These are phyloP conservation scores for Carassius gibelio DNA, from an alignment of 2,113 vertebrate genomes.

Conservation along the genomic window DNA sequence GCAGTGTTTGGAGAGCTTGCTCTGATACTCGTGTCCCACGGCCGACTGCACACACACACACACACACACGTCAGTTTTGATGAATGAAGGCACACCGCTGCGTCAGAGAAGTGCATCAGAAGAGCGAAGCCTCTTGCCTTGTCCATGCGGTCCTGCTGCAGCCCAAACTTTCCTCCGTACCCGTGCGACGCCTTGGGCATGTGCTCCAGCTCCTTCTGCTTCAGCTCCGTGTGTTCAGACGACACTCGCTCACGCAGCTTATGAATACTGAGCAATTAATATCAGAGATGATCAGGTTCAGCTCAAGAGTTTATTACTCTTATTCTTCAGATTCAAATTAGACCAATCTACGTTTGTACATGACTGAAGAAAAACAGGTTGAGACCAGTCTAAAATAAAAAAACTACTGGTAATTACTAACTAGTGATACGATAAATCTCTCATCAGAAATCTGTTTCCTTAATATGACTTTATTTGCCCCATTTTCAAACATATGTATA, in stretches of 20 bases:
- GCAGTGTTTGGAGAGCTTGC: slow-evolving; percentile 89
- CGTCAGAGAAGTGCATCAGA: too few species aligned
- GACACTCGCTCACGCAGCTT: slow-evolving; percentile 87
- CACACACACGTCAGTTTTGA: neutral
- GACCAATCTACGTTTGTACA: too few species aligned
- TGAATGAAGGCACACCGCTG: too few species aligned
- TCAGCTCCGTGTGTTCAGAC: slow-evolving; percentile 87
- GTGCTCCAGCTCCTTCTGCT: slow-evolving; percentile 84
- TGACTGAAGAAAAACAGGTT: too few species aligned
- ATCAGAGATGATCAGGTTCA: too few species aligned
- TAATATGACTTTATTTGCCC: too few species aligned
- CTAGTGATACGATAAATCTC: too few species aligned
- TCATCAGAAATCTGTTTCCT: too few species aligned
- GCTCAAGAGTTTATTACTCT: neutral
- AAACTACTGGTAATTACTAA: too few species aligned
- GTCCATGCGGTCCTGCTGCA: slow-evolving; percentile 97
- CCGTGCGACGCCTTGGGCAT: slow-evolving; percentile 94
- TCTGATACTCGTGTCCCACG: slow-evolving; percentile 93
- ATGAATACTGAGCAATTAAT: slow-evolving; percentile 79
- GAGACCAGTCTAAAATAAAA: too few species aligned
- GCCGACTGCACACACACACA: slow-evolving; percentile 79
- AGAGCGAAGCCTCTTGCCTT: slow-evolving; percentile 73
- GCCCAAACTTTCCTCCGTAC: slow-evolving; percentile 92
- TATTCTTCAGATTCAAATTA: neutral
- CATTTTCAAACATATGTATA: too few species aligned